Base-by-base conservation (phyloP, 1,140 invertebrate genomes). In the Ylistrum balloti region DNA sequence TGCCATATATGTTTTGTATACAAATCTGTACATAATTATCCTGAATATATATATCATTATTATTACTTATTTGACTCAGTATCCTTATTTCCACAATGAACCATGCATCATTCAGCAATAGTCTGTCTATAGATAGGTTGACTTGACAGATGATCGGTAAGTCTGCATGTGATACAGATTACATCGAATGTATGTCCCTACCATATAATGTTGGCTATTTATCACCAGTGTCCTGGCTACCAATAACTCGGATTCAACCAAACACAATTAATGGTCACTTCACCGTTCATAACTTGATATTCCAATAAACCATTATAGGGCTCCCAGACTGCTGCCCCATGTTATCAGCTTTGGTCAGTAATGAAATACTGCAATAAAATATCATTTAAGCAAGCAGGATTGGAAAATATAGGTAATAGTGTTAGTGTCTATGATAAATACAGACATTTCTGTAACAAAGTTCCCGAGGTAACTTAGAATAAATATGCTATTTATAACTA, bases 261-360 rank as follows among this genome's bases (percentile, higher is more conserved):
- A 74, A 74, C 22, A 74, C 22, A n/a, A 74, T 74, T 74, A 74
- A 74, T 74, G 56, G 56, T 74, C 56, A 74, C 56, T 74, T 74
- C 56, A 28, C 56, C 56, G 17, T 74, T 74, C 56, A 74, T 74
- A 74, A 74, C 56, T n/a, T 7, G 56, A 74, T 74, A 74, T 74
- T 28, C 56, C 56, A n/a, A 74, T 74, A 74, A 74, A 74, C 56
- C 56, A 74, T 74, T 74, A 74, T 28, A 74, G 5, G 1, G n/a
- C 22, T 5, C 20, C 20, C 22, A n/a, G 56, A 74, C 56, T 28
- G 56, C 5, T 28, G 13, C 56, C 9, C n/a, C 56, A 28, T 0
- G 56, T 74, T 74, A 74, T 74, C 56, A 28, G 56, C n/a, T 74
- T 74, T 7, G 56, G 56, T 9, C 56, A n/a, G 28, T 74, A 28